These are phyloP conservation scores for Dendroctonus ponderosae DNA, from an alignment of 1,140 invertebrate species.

Conservation along the genomic window DNA sequence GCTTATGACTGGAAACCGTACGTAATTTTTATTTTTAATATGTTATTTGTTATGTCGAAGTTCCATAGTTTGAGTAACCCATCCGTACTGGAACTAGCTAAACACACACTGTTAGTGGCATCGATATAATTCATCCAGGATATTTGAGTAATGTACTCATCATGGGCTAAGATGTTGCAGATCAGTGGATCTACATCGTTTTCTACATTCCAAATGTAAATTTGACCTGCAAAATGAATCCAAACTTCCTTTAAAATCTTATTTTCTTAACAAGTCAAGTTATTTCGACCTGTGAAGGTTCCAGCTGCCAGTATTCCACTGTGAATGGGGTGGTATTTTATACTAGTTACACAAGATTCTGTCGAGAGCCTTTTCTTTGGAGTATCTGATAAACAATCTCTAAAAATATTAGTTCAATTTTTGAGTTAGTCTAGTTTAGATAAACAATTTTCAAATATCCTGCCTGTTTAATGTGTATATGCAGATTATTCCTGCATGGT, in stretches of 20 bases:
- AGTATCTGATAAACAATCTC: slow-evolving; percentile 36
- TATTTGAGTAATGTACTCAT: slow-evolving; percentile 43
- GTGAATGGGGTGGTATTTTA: slow-evolving; percentile 43
- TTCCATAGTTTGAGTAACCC: slow-evolving; percentile 45
- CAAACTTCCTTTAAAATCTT: too few relatives aligned
- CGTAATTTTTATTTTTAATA: slow-evolving; percentile 40
- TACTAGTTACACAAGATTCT: slow-evolving; percentile 40
- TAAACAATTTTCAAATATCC: not conserved
- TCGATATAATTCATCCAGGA: slow-evolving; percentile 45
- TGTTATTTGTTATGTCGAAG: slow-evolving; percentile 34
- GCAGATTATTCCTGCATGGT: slow-evolving; percentile 41
- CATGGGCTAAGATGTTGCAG: slow-evolving; percentile 39
- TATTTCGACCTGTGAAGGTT: slow-evolving; percentile 41
- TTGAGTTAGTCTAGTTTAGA: not conserved
- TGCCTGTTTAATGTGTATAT: slow-evolving; percentile 34
- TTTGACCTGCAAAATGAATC: slow-evolving; percentile 35
- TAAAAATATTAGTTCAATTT: slow-evolving; percentile 22
- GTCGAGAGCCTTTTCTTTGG: slow-evolving; percentile 39
- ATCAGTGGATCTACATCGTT: slow-evolving; percentile 43
- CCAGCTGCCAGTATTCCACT: slow-evolving; percentile 43
- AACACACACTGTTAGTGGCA: slow-evolving; percentile 34
- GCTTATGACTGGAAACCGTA: slow-evolving; percentile 15
- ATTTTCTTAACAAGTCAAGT: slow-evolving; percentile 1
- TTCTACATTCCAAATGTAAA: slow-evolving; percentile 47
- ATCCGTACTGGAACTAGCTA: slow-evolving; percentile 46